phyloP scores from a whole-genome alignment of 2,797 vertebrate genomes.

The Cyprinella venusta region DNA sequence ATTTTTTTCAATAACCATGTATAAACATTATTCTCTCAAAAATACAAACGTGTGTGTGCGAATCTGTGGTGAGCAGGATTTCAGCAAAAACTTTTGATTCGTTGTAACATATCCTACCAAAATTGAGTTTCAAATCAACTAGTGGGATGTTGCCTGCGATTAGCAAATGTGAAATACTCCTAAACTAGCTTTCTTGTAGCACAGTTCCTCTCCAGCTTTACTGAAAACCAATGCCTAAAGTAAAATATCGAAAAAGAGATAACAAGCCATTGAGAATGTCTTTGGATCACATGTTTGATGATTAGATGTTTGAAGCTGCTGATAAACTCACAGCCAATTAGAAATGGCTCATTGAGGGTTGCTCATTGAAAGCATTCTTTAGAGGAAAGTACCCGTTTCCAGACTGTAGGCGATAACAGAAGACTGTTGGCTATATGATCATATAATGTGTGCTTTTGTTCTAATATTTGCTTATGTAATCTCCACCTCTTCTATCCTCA shows the following conservation, averaged over 20 bases:
- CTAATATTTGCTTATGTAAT: constrained; percentile 24
- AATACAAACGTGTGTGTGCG: no score
- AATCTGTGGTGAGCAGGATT: no score
- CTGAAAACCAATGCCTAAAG: not conserved
- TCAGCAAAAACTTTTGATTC: not conserved
- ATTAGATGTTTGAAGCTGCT: not conserved
- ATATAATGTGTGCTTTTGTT: constrained; percentile 13
- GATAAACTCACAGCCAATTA: not conserved
- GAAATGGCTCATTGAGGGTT: not conserved
- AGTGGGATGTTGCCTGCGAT: not conserved
- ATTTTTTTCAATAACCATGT: no score
- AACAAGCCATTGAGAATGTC: not conserved
- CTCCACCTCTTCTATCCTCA: constrained; percentile 15
- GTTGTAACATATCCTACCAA: not conserved
- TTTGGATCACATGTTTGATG: not conserved
- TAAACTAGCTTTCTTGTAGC: not conserved
- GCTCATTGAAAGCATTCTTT: not conserved
- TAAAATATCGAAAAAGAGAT: not conserved
- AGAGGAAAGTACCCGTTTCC: not conserved
- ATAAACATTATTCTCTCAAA: no score
- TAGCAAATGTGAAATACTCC: not conserved
- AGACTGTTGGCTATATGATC: not conserved
- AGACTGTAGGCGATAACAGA: constrained; percentile 38
- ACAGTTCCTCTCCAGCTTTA: not conserved
- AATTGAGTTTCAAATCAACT: not conserved